Evolutionary conservation across 2,113 vertebrate species (phyloP).

Genomic region (Phalacrocorax carbo): DNA sequence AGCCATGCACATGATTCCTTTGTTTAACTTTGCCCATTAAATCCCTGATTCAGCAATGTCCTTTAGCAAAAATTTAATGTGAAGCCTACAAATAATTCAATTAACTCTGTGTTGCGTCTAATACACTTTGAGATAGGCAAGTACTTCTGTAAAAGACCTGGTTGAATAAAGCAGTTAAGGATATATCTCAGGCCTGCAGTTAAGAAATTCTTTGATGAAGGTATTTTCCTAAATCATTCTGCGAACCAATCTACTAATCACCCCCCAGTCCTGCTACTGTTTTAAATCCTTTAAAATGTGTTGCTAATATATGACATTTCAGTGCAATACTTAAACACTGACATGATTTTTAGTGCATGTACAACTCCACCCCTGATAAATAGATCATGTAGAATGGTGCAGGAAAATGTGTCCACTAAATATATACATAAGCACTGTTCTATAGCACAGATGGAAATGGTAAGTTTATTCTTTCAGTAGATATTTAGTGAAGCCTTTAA

Average conservation of each 20-base stretch:
- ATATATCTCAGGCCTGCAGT: neutral
- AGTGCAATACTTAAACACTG: neutral
- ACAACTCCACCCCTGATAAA: neutral
- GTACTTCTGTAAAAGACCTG: neutral
- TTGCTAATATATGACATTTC: neutral
- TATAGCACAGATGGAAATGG: neutral
- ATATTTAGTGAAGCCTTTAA: neutral
- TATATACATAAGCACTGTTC: neutral
- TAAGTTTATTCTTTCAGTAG: neutral
- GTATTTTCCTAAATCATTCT: neutral
- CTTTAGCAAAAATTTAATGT: slow-evolving; percentile 7
- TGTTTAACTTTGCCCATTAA: slow-evolving; percentile 43
- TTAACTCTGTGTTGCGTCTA: neutral
- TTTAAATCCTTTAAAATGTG: neutral
- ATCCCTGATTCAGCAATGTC: slow-evolving; percentile 45
- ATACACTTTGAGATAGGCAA: neutral
- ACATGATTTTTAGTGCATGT: neutral
- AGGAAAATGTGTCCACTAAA: neutral
- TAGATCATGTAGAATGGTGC: fast-evolving
- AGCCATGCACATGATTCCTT: neutral
- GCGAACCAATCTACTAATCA: neutral
- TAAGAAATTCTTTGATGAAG: neutral
- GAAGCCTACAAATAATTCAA: slow-evolving; percentile 7
- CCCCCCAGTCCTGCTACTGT: neutral
- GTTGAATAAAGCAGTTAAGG: neutral